Evolutionary conservation across 2,113 vertebrate species (phyloP).

Genomic region (Austrofundulus limnaeus): DNA sequence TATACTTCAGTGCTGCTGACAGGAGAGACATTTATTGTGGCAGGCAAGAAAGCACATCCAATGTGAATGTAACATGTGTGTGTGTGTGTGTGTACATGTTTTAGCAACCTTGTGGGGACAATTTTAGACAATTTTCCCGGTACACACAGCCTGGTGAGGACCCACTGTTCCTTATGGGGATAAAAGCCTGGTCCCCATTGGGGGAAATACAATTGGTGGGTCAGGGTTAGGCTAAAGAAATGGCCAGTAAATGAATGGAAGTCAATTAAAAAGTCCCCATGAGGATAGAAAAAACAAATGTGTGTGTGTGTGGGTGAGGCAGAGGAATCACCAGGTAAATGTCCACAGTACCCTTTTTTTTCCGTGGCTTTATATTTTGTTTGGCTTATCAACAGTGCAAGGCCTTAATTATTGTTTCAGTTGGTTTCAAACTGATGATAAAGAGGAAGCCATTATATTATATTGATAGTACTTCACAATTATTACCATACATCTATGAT

Average conservation of each 20-base stretch:
- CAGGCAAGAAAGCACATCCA: slow-evolving; percentile 48
- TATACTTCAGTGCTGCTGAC: slow-evolving; percentile 11
- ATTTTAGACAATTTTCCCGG: too few relatives aligned
- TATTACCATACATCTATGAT: slow-evolving; percentile 38
- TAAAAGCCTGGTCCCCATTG: too few relatives aligned
- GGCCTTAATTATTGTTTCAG: slow-evolving; percentile 54
- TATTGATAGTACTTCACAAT: slow-evolving; percentile 65
- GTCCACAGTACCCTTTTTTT: slow-evolving; percentile 17
- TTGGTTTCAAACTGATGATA: slow-evolving; percentile 33
- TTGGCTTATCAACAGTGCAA: slow-evolving; percentile 48
- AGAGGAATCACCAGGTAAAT: slow-evolving; percentile 3
- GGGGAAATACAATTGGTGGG: too few relatives aligned
- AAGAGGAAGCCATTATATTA: slow-evolving; percentile 48
- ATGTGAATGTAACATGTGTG: too few relatives aligned
- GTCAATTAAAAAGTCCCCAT: too few relatives aligned
- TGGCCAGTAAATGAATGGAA: too few relatives aligned
- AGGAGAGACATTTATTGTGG: slow-evolving; percentile 22
- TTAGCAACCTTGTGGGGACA: too few relatives aligned
- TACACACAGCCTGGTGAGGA: too few relatives aligned
- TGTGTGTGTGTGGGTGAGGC: slow-evolving; percentile 8
- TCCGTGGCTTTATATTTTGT: slow-evolving; percentile 20
- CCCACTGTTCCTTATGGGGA: too few relatives aligned
- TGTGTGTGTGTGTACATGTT: too few relatives aligned
- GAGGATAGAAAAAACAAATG: background rate
- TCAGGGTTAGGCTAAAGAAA: too few relatives aligned